phyloP scores from a whole-genome alignment of 2,888 invertebrate genomes.

The Ennomos quercinarius region DNA sequence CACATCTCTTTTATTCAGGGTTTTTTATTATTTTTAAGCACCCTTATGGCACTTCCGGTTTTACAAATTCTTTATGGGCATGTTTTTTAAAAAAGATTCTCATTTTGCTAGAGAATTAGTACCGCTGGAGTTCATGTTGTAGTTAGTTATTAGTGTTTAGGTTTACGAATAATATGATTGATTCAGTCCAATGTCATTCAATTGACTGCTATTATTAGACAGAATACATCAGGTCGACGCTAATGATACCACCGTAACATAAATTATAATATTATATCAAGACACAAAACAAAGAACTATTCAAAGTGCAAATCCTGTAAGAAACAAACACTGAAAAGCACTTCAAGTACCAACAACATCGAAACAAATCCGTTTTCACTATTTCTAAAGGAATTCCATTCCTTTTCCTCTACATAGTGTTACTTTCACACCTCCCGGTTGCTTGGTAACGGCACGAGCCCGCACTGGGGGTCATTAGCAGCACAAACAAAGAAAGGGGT shows the following conservation, averaged over 20 bases:
- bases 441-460: conserved; percentile 55
- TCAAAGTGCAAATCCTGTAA: not conserved
- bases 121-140: not conserved
- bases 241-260: no score
- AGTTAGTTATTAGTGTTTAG: no score
- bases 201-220: no score
- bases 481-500: conserved; percentile 45
- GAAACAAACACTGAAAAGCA: no score
- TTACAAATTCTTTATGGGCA: conserved; percentile 32
- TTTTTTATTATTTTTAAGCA: conserved; percentile 40
- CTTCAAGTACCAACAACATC: no score
- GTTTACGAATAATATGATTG: no score
- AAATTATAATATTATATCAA: no score
- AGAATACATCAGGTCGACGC: no score
- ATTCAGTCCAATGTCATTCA: no score
- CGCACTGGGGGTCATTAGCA: conserved; percentile 50
- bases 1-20: conserved; percentile 39
- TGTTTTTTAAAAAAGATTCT: conserved; percentile 27
- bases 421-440: conserved; percentile 22
- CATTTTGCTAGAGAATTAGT: conserved; percentile 10
- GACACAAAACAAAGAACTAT: not conserved
- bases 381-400: conserved; percentile 4
- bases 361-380: not conserved
- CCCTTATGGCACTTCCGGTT: conserved; percentile 36
- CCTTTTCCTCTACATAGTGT: conserved; percentile 17